Conservation (phyloP, 2,113 vertebrate genomes). For the Pachycephala philippinensis region DNA sequence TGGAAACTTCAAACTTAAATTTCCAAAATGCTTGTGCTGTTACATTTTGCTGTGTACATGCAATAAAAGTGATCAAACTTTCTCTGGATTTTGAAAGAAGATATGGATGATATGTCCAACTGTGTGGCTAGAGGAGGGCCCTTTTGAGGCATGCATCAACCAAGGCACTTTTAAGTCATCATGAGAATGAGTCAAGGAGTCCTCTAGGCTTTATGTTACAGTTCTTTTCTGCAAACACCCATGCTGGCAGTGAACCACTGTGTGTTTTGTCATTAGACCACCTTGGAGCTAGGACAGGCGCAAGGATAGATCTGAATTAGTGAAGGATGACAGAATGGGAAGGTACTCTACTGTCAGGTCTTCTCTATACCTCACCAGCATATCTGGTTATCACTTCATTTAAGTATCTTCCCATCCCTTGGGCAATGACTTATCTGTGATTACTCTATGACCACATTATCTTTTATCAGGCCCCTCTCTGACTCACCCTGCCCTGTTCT, state of each 20-base stretch:
- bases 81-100: background rate
- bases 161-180: background rate
- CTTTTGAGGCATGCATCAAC: background rate
- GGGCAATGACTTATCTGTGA: background rate
- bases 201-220: background rate
- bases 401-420: conserved; percentile 1
- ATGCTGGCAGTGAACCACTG: background rate
- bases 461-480: conserved; percentile 27
- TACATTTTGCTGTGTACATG: background rate
- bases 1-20: background rate
- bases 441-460: conserved; percentile 24
- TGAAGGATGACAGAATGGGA: conserved; percentile 20
- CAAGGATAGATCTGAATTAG: background rate
- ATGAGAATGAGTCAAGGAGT: background rate
- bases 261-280: background rate
- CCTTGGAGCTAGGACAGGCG: background rate
- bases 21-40: background rate
- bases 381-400: conserved; percentile 2
- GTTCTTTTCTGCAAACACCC: background rate
- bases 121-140: background rate
- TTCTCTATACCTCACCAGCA: background rate
- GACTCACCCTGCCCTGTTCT: conserved; percentile 16
- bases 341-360: background rate
- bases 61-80: background rate
- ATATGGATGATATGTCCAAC: background rate